Evolutionary conservation across 92 coral and sea anemone genomes (phyloP), one percentile per base, ranked within the genome.

Genomic region (Micromussa lordhowensis): DNA sequence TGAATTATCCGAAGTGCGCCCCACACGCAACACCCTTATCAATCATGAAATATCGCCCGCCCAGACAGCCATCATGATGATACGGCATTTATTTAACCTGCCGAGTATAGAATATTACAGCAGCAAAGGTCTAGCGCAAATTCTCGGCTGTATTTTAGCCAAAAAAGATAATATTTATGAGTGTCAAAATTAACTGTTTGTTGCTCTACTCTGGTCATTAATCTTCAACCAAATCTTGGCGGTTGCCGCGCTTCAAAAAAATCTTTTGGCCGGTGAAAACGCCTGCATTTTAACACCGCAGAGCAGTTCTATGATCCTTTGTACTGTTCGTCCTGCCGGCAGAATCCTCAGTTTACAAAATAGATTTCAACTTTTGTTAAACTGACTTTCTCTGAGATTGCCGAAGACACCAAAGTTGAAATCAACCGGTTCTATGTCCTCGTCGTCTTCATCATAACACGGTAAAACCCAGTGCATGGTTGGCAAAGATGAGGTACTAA

Each of bases 401-500:
- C n/a, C 71, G 5, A 18, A 22, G 10, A 18, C 22, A 2, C 7
- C 40, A 70, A 17, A 26, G 38, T n/a, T 70, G 6, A 71, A 32
- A 28, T 19, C n/a, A 32, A 34, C 49, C 17, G 26, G 14, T 72
- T 72, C 77, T 31, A 34, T 2, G 77, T 34, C 77, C 49, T 34
- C 75, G 6, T 49, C 68, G 14, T 69, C 87, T 31, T 83, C 78
- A 1, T 72, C 68, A 31, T 15, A 70, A 17, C 79, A 72, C 18
- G 30, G 17, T 34, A 51, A 71, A 70, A 49, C 61, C 53, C 71
- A 69, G 0, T 83, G 69, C 87, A 54, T 54, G 0, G 87, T 71
- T 14, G 48, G 16, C 34, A n/a, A 17, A 48, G 35, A 55, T 53
- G 28, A n/a, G 35, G 32, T 15, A 40, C 18, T 30, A 40, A 21